These are phyloP conservation scores for Capreolus pygargus DNA, from an alignment of 2,113 vertebrate species.

Conservation along the genomic window DNA sequence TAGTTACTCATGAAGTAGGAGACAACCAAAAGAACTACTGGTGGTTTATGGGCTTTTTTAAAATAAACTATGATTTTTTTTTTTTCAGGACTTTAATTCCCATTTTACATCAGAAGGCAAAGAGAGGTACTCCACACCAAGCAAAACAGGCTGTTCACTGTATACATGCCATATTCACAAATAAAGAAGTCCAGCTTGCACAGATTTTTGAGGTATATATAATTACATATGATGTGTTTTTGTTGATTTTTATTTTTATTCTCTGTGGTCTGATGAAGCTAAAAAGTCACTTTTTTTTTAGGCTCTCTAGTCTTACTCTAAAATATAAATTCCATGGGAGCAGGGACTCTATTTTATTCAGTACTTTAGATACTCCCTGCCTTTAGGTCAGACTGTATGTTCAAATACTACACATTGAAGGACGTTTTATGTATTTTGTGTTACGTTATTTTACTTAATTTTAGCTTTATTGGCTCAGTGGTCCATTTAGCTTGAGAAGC, in stretches of 20 bases:
- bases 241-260: conserved; percentile 30
- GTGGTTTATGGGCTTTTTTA: neutral
- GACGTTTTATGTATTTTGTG: neutral
- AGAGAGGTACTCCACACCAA: conserved; percentile 97
- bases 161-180: conserved; percentile 98
- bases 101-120: conserved; percentile 98
- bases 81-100: conserved; percentile 94
- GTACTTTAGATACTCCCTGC: neutral
- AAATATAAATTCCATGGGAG: neutral
- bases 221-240: neutral
- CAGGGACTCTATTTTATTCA: neutral
- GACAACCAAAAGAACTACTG: neutral
- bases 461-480: neutral
- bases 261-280: neutral
- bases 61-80: neutral
- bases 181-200: conserved; percentile 98
- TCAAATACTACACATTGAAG: neutral
- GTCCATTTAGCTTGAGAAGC: neutral
- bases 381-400: neutral
- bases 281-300: neutral
- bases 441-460: neutral
- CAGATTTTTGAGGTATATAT: conserved; percentile 97
- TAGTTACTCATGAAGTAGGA: neutral
- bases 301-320: neutral
- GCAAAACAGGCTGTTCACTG: conserved; percentile 99